Base-by-base conservation (phyloP, 2,797 vertebrate species). In the Benthosema pterotum region DNA sequence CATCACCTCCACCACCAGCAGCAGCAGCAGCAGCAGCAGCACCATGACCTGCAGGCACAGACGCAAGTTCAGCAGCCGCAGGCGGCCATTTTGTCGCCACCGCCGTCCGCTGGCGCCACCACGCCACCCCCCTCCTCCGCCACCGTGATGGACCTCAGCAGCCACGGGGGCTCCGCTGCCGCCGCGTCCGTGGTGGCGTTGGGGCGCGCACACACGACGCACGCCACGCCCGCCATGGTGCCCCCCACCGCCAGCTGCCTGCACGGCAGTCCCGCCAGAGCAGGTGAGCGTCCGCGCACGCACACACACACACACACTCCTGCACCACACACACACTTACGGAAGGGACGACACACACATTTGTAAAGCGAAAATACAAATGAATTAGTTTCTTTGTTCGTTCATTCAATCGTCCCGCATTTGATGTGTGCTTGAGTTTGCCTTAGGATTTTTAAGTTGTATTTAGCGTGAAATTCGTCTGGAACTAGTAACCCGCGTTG, bases 101-200 rank as follows among this genome's bases (percentile, higher is more conserved):
- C 32, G 6, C 6, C 32, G 6, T 93, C 89, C 19, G 78, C 89
- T n/a, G n/a, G n/a, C 63, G 83, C 93, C 15, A 71, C 87, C 0
- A 75, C 87, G 0, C 84, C 91, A 66, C 28, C 78, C 1, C 89
- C 93, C 60, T 93, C 93, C 4, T 42, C 78, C 2, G 89, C 93
- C 60, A 92, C 93, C 3, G 94, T 94, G 86, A 91, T 95, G 86
- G 93, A 95, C 88, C 94, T 95, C 85, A 95, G 93, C 90, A 94
- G 82, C 83, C 90, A 91, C 74, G 22, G 22, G 2, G 22, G 22
- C 4, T 2, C 22, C 22, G 22, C n/a, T n/a, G 86, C 92, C 62
- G 92, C 89, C 67, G 91, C 90, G 60, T 92, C 93, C 59, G 71
- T 93, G 62, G n/a, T n/a, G n/a, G n/a, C n/a, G n/a, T n/a, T n/a